Evolutionary conservation across 2,113 vertebrate species (phyloP), one percentile per base, ranked within the genome.

Genomic region (Epinephelus lanceolatus): DNA sequence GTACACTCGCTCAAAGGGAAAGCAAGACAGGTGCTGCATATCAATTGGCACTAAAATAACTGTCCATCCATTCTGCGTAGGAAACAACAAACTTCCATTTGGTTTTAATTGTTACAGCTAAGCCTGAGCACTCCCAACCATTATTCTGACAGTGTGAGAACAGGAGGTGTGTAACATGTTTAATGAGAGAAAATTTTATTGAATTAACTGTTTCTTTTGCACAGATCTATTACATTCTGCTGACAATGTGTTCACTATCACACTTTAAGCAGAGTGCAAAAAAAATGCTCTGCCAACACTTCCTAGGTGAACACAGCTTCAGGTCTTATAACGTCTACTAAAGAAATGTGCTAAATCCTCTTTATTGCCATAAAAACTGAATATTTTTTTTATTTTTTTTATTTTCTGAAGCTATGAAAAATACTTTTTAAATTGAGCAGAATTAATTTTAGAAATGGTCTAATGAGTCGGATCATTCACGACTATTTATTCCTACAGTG

Each of bases 101-200:
- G 65, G 14, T 73, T 82, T 88, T 89, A 86, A 85, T 78, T 85
- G 82, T 89, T 80, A 55, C 62, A 78, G 73, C 71, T 45, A 47
- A 75, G 63, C 59, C 62, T 55, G 74, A 78, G 74, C 59, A 66
- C 76, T 60, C 71, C 71, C 68, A 47, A 12, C 60, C 37, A 51
- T 57, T 80, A 45, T 49, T 25, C n/a, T 76, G 79, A 83, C 63
- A 75, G 62, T 8, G 71, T 14, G 67, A 63, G 63, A 81, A 61
- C 47, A n/a, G 65, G 40, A 78, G 77, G 71, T 72, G 86, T 66
- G 83, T 52, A 70, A 45, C 52, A 62, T 76, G 72, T 81, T 83
- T 76, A 75, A 71, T 67, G 63, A 25, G 68, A 17, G 63, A 47
- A 18, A 81, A 81, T 85, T 78, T 47, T 71, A 86, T 67, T 68